phyloP scores from a whole-genome alignment of 2,888 invertebrate species.

The Steinernema hermaphroditum region DNA sequence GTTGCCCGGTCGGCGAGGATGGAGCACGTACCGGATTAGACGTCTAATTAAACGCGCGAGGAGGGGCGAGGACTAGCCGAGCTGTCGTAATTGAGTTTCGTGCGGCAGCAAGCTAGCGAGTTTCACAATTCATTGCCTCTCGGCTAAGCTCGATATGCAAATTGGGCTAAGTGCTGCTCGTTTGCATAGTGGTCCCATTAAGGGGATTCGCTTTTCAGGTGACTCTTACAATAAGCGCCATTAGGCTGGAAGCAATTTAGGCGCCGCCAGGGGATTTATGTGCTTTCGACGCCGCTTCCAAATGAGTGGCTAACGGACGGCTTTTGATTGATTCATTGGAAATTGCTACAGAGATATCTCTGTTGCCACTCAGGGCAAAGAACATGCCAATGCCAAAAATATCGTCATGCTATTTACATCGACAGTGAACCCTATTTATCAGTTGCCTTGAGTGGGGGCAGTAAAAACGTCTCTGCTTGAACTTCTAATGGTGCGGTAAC shows the following conservation, averaged over 20 bases:
- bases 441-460: too few species aligned
- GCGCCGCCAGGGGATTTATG: constrained; percentile 6
- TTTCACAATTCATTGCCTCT: constrained; percentile 23
- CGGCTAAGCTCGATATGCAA: constrained; percentile 10
- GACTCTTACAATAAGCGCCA: background rate
- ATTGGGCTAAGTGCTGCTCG: constrained; percentile 1
- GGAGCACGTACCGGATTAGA: constrained; percentile 31
- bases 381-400: too few species aligned
- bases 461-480: too few species aligned
- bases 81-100: constrained; percentile 22
- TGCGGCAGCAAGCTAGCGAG: constrained; percentile 17
- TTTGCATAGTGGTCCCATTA: background rate
- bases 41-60: constrained; percentile 28
- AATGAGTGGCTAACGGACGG: too few species aligned
- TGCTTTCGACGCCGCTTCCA: background rate
- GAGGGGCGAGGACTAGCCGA: constrained; percentile 1
- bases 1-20: background rate
- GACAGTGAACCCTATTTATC: too few species aligned
- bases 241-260: background rate
- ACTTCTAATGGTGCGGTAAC: too few species aligned
- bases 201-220: too few species aligned
- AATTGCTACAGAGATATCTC: too few species aligned
- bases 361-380: too few species aligned
- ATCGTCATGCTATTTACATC: too few species aligned
- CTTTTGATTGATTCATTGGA: too few species aligned